Conservation (phyloP, 2,113 vertebrate genomes). For the Sander vitreus region DNA sequence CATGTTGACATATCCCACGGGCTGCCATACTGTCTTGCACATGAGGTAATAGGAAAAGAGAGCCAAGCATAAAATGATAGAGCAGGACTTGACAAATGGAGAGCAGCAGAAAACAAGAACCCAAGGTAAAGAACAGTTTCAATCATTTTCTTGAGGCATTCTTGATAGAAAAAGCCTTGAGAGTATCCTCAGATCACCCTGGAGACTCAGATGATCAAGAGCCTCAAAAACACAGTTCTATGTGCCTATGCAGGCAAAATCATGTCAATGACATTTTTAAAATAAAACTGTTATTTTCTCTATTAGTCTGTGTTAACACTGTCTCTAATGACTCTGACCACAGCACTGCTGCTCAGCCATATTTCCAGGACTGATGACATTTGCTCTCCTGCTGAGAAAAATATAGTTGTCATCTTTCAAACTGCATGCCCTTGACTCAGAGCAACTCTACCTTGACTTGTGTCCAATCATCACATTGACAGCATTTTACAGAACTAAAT, state of each 20-base stretch:
- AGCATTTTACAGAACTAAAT: constrained; percentile 31
- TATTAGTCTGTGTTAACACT: constrained; percentile 3
- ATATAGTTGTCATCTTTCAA: constrained; percentile 46
- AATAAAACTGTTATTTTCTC: background rate
- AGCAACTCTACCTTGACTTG: constrained; percentile 35
- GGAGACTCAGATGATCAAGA: background rate
- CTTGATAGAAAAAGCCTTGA: constrained; percentile 27
- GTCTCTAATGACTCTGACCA: constrained; percentile 36
- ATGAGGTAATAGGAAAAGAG: constrained; percentile 54
- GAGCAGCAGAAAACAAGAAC: constrained; percentile 11
- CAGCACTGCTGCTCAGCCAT: constrained; percentile 32
- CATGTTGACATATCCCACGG: constrained; percentile 76
- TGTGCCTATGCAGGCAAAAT: background rate
- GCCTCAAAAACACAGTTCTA: background rate
- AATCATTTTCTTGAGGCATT: constrained; percentile 3
- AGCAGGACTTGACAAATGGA: constrained; percentile 53
- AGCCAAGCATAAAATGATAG: constrained; percentile 53
- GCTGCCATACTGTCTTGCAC: constrained; percentile 58
- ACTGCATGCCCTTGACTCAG: constrained; percentile 42
- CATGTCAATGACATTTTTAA: no score
- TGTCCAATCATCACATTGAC: constrained; percentile 5
- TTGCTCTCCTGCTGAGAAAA: constrained; percentile 36
- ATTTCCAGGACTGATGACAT: constrained; percentile 59
- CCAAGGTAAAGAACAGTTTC: constrained; percentile 11
- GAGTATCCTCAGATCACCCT: constrained; percentile 21